Conservation (phyloP, 1,140 invertebrate genomes). For the Drosophila virilis region DNA sequence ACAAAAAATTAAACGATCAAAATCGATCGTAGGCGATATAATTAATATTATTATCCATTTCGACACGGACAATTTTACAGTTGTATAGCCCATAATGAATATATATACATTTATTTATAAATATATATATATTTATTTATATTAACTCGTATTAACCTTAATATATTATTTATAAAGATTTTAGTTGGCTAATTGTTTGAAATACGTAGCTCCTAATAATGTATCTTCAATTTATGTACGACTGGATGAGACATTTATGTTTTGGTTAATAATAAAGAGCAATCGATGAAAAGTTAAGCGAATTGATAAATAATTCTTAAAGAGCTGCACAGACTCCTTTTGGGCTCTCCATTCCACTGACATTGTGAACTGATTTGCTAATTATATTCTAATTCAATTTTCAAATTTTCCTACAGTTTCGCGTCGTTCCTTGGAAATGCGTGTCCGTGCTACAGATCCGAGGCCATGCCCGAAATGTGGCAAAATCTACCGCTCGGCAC, state of each 20-base stretch:
- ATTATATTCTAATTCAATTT: background rate
- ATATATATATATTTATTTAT: constrained; percentile 1
- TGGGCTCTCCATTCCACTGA: background rate
- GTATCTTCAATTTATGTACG: constrained; percentile 64
- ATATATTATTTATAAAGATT: constrained; percentile 57
- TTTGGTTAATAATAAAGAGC: constrained; percentile 80
- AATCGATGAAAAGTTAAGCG: constrained; percentile 62
- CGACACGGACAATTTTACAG: constrained; percentile 77
- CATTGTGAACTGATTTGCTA: background rate
- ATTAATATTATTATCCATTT: constrained; percentile 58
- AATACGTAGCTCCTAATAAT: constrained; percentile 44
- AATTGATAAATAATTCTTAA: background rate
- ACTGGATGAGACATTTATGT: constrained; percentile 73
- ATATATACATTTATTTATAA: constrained; percentile 4
- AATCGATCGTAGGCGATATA: constrained; percentile 34
- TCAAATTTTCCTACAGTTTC: constrained; percentile 85
- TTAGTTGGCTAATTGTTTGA: constrained; percentile 74
- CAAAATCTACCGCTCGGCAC: constrained; percentile 95
- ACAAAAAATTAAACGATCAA: constrained; percentile 29
- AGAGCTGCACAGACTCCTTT: too few relatives aligned
- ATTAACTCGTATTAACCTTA: constrained; percentile 28
- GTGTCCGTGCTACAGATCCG: constrained; percentile 95
- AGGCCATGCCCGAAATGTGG: constrained; percentile 96
- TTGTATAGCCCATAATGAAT: constrained; percentile 66
- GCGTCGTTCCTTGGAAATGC: constrained; percentile 91